These are phyloP conservation scores for Rhinogobio ventralis DNA, from an alignment of 2,797 vertebrate genomes.

Conservation along the genomic window DNA sequence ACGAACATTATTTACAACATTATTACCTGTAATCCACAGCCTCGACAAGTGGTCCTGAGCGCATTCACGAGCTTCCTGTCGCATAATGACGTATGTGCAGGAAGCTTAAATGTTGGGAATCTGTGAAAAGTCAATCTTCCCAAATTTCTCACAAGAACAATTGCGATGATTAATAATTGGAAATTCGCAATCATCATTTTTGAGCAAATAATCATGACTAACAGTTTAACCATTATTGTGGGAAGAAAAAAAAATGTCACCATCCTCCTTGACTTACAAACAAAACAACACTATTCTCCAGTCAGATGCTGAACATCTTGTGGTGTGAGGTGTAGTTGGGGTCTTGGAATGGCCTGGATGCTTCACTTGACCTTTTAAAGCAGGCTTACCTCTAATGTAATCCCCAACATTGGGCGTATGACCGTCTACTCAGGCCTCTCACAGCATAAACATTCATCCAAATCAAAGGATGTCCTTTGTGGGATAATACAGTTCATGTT, in stretches of 20 bases:
- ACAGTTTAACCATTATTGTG: background rate
- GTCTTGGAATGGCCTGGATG: background rate
- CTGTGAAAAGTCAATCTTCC: no score
- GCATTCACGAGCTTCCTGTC: no score
- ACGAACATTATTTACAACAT: no score
- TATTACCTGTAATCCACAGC: no score
- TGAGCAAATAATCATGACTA: background rate
- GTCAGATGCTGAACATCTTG: background rate
- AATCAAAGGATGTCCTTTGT: slow-evolving; percentile 11
- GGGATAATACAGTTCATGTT: background rate
- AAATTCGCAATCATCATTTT: background rate
- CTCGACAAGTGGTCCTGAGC: no score
- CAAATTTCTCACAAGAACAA: background rate
- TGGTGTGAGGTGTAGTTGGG: background rate
- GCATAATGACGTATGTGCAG: no score
- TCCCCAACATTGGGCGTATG: background rate
- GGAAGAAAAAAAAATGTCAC: no score
- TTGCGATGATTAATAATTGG: background rate
- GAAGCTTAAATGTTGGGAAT: no score
- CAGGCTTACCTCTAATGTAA: background rate
- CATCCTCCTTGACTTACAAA: background rate
- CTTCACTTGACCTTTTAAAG: background rate
- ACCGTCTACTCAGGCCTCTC: background rate
- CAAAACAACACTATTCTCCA: background rate
- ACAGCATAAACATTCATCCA: background rate